Conservation (phyloP, 2,888 invertebrate species). For the Apotomis turbidana region DNA sequence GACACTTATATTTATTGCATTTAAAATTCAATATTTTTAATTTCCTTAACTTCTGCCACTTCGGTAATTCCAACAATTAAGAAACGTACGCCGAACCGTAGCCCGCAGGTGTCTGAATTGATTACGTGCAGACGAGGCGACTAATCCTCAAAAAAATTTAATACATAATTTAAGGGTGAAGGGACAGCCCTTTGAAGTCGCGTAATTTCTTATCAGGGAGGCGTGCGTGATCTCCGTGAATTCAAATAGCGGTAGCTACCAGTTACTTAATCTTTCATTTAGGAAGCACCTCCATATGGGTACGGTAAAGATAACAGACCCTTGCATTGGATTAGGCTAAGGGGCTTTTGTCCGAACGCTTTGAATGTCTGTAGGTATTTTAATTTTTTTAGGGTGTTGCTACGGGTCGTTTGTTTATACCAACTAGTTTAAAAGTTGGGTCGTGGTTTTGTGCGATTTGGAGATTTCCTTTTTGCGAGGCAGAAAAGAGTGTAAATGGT, state of each 20-base stretch:
- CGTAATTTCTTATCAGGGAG: conserved; percentile 39
- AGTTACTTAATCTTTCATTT: conserved; percentile 74
- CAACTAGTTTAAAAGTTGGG: conserved; percentile 21
- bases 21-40: too few species aligned
- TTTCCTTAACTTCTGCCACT: too few species aligned
- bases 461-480: background rate
- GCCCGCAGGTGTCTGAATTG: background rate
- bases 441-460: conserved; percentile 2
- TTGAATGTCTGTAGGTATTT: conserved; percentile 38
- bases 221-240: conserved; percentile 55
- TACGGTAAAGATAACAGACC: conserved; percentile 57
- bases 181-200: conserved; percentile 41
- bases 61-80: too few species aligned
- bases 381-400: conserved; percentile 38
- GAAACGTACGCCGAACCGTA: background rate
- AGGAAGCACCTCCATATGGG: conserved; percentile 48
- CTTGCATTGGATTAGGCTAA: conserved; percentile 48
- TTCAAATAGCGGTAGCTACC: conserved; percentile 55
- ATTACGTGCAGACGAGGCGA: background rate
- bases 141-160: conserved; percentile 37
- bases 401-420: conserved; percentile 21
- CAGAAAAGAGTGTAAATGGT: too few species aligned
- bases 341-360: conserved; percentile 56
- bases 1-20: too few species aligned
- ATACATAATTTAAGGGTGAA: conserved; percentile 34